A percentile compares a stretch with the other conserved stretches of the same genome.
These are phyloP conservation scores for Saccopteryx leptura DNA, from an alignment of 2,113 vertebrate genomes.

Conservation along the genomic window DNA sequence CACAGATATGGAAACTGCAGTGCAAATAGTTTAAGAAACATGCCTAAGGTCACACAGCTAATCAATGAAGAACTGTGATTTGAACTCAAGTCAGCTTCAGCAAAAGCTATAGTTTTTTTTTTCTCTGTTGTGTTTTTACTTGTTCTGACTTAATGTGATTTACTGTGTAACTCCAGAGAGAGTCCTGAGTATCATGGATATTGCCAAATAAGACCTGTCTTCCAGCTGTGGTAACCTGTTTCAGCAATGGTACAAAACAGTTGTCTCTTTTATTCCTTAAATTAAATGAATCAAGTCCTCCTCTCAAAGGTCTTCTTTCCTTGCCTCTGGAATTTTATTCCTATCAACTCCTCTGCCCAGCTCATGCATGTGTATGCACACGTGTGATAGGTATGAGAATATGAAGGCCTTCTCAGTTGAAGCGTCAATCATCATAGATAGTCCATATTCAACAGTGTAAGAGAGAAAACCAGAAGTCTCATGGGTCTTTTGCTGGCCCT, in stretches of 20 bases:
- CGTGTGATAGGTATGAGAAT: accelerated
- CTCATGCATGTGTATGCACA: neutral
- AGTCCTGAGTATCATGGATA: neutral
- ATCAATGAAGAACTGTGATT: neutral
- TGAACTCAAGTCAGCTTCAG: neutral
- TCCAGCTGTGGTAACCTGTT: neutral
- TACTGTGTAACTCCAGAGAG: neutral
- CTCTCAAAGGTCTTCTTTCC: neutral
- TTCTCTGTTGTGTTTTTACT: neutral
- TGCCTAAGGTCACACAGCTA: neutral
- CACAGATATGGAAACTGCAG: neutral
- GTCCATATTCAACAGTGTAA: neutral
- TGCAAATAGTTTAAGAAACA: neutral
- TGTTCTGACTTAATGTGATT: neutral
- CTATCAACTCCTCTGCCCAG: no score
- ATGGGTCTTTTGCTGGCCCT: neutral
- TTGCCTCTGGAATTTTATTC: neutral
- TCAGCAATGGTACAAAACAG: neutral
- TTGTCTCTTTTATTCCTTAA: neutral
- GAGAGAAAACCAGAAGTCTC: neutral
- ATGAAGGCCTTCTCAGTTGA: neutral
- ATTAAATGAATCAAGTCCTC: neutral
- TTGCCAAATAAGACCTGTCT: neutral
- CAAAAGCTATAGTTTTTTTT: neutral
- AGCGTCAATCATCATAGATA: neutral